Evolutionary conservation across 2,797 vertebrate species (phyloP).

Genomic region (Gymnoscopelus braueri): DNA sequence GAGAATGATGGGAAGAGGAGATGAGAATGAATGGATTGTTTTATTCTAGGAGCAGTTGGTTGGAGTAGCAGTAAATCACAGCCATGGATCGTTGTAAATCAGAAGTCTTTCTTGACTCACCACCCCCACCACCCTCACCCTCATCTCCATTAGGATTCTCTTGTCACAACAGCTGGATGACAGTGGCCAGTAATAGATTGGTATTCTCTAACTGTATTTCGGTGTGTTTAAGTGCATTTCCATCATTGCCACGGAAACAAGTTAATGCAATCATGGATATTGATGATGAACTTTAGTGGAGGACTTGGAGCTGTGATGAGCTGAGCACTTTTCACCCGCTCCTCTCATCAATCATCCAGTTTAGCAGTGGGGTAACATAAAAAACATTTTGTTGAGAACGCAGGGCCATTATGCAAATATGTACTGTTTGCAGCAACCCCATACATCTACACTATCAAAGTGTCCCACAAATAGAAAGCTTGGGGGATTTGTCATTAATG

Average conservation of each 20-base stretch:
- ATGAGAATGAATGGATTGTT: slow-evolving; percentile 54
- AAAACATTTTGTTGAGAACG: slow-evolving; percentile 75
- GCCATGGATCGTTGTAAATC: slow-evolving; percentile 64
- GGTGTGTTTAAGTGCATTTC: slow-evolving; percentile 73
- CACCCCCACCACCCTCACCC: slow-evolving; percentile 19
- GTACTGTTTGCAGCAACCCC: slow-evolving; percentile 74
- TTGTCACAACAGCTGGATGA: slow-evolving; percentile 62
- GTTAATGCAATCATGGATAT: slow-evolving; percentile 73
- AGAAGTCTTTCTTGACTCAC: slow-evolving; percentile 58
- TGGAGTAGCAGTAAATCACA: slow-evolving; percentile 56
- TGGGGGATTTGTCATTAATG: slow-evolving; percentile 78
- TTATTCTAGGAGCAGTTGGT: slow-evolving; percentile 50
- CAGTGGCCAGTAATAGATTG: slow-evolving; percentile 62
- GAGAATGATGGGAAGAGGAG: slow-evolving; percentile 44
- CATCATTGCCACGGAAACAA: slow-evolving; percentile 65
- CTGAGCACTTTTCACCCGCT: slow-evolving; percentile 56
- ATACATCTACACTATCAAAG: slow-evolving; percentile 58
- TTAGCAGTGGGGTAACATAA: slow-evolving; percentile 65
- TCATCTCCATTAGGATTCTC: slow-evolving; percentile 49
- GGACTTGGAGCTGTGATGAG: slow-evolving; percentile 64
- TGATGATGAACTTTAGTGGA: slow-evolving; percentile 71
- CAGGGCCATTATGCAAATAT: slow-evolving; percentile 78
- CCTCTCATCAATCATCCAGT: slow-evolving; percentile 74
- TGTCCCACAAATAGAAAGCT: slow-evolving; percentile 79
- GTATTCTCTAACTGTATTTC: slow-evolving; percentile 66